These are phyloP conservation scores for Tenthredo amoena DNA, from an alignment of 2,888 invertebrate species.

Conservation along the genomic window DNA sequence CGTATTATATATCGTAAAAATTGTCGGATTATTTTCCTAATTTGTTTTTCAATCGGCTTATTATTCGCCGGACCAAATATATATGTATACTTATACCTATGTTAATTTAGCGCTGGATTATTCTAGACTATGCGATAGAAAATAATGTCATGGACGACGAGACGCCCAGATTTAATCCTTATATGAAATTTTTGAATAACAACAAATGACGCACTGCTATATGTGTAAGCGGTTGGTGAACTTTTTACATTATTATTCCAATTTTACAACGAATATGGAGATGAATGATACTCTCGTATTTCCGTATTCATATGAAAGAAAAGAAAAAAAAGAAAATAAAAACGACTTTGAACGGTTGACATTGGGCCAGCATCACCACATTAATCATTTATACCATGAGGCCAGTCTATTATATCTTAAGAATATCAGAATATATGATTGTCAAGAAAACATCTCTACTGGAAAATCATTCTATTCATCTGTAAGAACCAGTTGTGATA, in stretches of 20 bases:
- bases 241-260: background rate
- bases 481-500: background rate
- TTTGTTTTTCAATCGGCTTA: background rate
- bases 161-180: background rate
- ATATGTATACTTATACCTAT: background rate
- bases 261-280: background rate
- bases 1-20: background rate
- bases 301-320: background rate
- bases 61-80: background rate
- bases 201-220: background rate
- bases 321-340: background rate
- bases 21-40: background rate
- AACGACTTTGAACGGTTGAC: background rate
- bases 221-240: background rate
- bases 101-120: background rate
- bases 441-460: background rate
- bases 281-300: background rate
- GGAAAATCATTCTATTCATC: background rate
- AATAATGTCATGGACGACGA: slow-evolving; percentile 6
- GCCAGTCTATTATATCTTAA: background rate
- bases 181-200: background rate
- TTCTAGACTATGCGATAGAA: background rate
- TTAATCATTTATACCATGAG: background rate
- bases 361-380: background rate
- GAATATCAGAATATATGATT: background rate